Conservation (phyloP, 2,113 vertebrate genomes). For the Carassius auratus region DNA sequence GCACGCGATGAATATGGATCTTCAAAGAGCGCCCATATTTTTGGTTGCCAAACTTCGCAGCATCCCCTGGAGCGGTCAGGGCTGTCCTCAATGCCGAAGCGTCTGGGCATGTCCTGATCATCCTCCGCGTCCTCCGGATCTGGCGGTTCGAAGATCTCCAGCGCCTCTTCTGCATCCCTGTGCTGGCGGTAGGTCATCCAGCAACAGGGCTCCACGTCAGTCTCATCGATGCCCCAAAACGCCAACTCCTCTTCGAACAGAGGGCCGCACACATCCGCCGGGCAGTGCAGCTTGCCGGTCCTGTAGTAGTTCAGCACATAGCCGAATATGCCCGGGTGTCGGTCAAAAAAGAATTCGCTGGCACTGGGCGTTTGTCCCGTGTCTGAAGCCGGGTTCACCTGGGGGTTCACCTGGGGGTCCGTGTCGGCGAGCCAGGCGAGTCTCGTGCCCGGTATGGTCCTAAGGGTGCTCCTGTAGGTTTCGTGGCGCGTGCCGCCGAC, state of each 20-base stretch:
- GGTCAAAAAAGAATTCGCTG: conserved; percentile 93
- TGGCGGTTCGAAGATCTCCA: conserved; percentile 92
- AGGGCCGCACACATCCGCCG: conserved; percentile 94
- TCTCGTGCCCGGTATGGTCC: conserved; percentile 92
- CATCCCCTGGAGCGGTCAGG: conserved; percentile 79
- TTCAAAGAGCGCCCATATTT: conserved; percentile 94
- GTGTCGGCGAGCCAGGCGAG: conserved; percentile 92
- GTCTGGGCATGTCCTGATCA: conserved; percentile 78
- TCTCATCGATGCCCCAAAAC: conserved; percentile 98
- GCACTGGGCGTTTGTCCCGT: conserved; percentile 63
- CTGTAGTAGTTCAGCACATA: conserved; percentile 98
- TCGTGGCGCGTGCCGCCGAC: conserved; percentile 96
- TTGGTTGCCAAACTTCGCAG: conserved; percentile 87
- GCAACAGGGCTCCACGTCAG: conserved; percentile 98
- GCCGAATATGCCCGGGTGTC: conserved; percentile 95
- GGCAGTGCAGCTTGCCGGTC: conserved; percentile 97
- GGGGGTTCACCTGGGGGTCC: conserved; percentile 80
- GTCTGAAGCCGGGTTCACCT: conserved; percentile 78
- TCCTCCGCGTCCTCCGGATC: conserved; percentile 79
- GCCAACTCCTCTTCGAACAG: conserved; percentile 97
- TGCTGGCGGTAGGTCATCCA: conserved; percentile 99
- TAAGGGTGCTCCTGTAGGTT: conserved; percentile 94
- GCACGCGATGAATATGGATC: conserved; percentile 95
- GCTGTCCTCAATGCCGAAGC: conserved; percentile 85
- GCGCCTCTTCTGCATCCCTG: conserved; percentile 93